phyloP scores from a whole-genome alignment of 2,888 invertebrate species.

The Ctena decussata region DNA sequence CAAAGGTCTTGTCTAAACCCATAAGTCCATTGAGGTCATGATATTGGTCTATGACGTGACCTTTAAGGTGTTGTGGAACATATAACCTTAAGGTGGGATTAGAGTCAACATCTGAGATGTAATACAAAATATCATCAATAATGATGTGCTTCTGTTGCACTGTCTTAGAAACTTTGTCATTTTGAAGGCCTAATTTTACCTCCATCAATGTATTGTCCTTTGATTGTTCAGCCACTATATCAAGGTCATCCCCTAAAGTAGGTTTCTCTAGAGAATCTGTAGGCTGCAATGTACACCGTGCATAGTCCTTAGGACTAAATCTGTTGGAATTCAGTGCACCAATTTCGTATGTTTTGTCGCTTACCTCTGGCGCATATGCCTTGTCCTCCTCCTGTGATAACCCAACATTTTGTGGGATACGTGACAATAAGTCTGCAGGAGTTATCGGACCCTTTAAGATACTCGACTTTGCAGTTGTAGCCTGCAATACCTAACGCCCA shows the following conservation, averaged over 20 bases:
- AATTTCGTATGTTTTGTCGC: conserved; percentile 19
- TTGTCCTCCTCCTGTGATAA: neutral
- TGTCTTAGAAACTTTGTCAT: no score
- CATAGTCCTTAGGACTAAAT: conserved; percentile 3
- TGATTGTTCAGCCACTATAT: neutral
- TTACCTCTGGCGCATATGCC: neutral
- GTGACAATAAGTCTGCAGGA: conserved; percentile 40
- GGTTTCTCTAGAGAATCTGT: neutral
- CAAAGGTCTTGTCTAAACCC: neutral
- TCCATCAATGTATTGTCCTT: neutral
- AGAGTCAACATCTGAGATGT: neutral
- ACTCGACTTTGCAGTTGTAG: conserved; percentile 46
- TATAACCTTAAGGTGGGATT: neutral
- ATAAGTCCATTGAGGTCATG: neutral
- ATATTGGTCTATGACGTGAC: neutral
- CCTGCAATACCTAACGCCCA: conserved; percentile 49
- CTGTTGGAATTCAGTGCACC: no score
- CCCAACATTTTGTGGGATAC: neutral
- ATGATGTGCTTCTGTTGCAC: no score
- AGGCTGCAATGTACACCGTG: neutral
- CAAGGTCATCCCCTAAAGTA: neutral
- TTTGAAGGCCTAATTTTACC: conserved; percentile 26
- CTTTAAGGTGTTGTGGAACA: neutral
- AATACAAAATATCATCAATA: no score
- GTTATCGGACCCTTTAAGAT: conserved; percentile 35